Conservation (phyloP, 1,140 invertebrate genomes). For the Dendroctonus valens region DNA sequence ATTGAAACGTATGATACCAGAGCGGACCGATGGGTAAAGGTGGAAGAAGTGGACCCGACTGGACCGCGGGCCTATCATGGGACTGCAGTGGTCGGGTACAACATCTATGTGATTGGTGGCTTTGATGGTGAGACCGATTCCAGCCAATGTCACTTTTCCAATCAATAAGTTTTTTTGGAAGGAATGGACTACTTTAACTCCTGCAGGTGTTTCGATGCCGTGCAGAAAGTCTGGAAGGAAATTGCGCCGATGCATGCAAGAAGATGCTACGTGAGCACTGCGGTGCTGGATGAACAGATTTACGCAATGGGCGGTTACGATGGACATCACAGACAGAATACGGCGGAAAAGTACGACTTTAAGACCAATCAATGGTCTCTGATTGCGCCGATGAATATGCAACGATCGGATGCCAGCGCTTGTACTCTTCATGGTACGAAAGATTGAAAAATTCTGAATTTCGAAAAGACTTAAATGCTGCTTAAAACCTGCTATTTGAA, state of each 20-base stretch:
- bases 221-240: constrained; percentile 63
- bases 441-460: too few species aligned
- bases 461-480: too few species aligned
- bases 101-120: constrained; percentile 70
- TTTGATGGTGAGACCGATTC: constrained; percentile 58
- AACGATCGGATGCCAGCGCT: constrained; percentile 68
- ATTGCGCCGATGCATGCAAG: constrained; percentile 64
- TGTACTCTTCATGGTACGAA: constrained; percentile 59
- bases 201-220: constrained; percentile 64
- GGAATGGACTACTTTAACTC: constrained; percentile 62
- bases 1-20: constrained; percentile 78
- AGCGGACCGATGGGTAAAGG: constrained; percentile 72
- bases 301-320: constrained; percentile 79
- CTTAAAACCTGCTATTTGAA: too few species aligned
- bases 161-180: constrained; percentile 8
- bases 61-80: constrained; percentile 72
- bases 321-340: constrained; percentile 69
- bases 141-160: not conserved
- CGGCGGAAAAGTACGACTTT: constrained; percentile 74
- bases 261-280: constrained; percentile 67
- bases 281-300: constrained; percentile 60
- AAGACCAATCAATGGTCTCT: constrained; percentile 63
- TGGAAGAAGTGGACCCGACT: constrained; percentile 60
- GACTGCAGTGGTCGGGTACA: constrained; percentile 62
- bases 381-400: constrained; percentile 64